Percentiles rank a stretch among this genome's conserved stretches.
phyloP scores from a whole-genome alignment of 1,140 invertebrate species.

The Brachionus sp. region DNA sequence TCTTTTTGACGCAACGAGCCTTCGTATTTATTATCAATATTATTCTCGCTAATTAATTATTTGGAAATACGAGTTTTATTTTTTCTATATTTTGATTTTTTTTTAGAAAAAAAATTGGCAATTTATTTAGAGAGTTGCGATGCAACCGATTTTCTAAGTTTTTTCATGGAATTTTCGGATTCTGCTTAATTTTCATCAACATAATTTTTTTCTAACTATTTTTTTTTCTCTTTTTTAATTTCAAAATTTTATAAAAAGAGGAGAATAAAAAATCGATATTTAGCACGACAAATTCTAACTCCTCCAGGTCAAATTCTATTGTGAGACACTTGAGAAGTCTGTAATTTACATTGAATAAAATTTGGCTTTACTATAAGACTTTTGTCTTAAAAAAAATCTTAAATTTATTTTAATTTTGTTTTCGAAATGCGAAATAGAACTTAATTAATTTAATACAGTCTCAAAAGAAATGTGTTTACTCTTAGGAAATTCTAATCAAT shows the following conservation, averaged over 20 bases:
- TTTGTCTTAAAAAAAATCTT: conserved; percentile 8
- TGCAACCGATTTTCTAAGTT: conserved; percentile 39
- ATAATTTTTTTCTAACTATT: not conserved
- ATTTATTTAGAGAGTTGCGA: conserved; percentile 42
- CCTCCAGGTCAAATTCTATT: conserved; percentile 32
- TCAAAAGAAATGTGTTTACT: not conserved
- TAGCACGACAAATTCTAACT: not conserved
- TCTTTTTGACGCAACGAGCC: not conserved
- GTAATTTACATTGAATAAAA: not conserved
- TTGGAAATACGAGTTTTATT: not conserved
- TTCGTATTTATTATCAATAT: not conserved
- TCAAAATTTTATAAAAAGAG: not conserved
- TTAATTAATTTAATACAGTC: not conserved
- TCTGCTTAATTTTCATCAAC: not conserved
- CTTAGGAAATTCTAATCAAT: not conserved
- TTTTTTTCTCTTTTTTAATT: not conserved
- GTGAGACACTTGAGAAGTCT: conserved; percentile 29
- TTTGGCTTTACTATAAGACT: not conserved
- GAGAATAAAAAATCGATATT: conserved; percentile 10
- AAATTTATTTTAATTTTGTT: not conserved
- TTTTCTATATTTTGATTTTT: conserved; percentile 5
- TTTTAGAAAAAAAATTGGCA: not conserved
- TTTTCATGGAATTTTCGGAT: conserved; percentile 19
- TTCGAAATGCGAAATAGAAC: not conserved
- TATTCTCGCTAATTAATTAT: not conserved